These are phyloP conservation scores for Macrocentrus cingulum DNA, from an alignment of 1,140 invertebrate genomes.

Conservation along the genomic window DNA sequence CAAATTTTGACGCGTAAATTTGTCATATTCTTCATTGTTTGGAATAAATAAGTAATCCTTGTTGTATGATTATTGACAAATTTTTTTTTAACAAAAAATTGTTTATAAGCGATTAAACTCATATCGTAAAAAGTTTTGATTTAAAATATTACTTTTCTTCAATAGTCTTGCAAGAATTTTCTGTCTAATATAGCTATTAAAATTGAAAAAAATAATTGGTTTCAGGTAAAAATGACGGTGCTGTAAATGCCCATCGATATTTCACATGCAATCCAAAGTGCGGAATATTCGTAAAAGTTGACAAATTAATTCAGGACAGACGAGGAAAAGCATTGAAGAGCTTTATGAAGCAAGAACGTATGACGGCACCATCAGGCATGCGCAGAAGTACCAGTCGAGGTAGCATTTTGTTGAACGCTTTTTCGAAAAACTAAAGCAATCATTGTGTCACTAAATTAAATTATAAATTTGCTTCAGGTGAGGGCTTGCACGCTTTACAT, in stretches of 20 bases:
- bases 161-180: too few species aligned
- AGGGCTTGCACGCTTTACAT: conserved; percentile 54
- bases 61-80: too few species aligned
- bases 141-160: too few species aligned
- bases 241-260: conserved; percentile 85
- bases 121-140: too few species aligned
- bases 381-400: conserved; percentile 51
- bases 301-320: conserved; percentile 82
- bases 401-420: conserved; percentile 18
- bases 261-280: conserved; percentile 86
- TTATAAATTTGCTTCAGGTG: conserved; percentile 34
- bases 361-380: conserved; percentile 44
- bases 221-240: conserved; percentile 91
- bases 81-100: too few species aligned
- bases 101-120: too few species aligned
- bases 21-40: too few species aligned
- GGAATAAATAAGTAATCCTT: too few species aligned
- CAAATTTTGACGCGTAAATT: too few species aligned
- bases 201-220: background rate
- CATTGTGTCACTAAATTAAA: background rate
- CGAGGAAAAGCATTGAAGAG: conserved; percentile 73
- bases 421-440: background rate
- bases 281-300: conserved; percentile 88
- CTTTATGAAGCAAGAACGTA: conserved; percentile 56
- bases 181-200: too few species aligned